Conservation (phyloP, 2,797 vertebrate genomes). For the Pangasius krempfi region DNA sequence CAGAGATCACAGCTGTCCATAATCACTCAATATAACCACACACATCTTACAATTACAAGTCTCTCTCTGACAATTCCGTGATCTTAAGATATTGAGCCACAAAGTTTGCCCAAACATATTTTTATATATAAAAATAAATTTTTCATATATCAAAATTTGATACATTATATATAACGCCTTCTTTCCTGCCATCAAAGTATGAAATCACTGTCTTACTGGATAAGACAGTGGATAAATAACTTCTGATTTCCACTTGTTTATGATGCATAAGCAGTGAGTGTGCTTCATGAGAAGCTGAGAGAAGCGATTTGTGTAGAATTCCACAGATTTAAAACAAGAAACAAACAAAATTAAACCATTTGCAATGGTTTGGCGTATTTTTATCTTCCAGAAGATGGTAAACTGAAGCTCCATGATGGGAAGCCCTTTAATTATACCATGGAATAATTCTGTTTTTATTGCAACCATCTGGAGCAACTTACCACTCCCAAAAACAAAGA, state of each 20-base stretch:
- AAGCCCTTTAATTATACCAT: conserved; percentile 63
- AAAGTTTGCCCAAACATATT: background rate
- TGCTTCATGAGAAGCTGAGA: background rate
- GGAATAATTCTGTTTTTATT: conserved; percentile 63
- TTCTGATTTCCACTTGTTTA: background rate
- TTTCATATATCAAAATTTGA: too few relatives aligned
- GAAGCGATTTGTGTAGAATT: background rate
- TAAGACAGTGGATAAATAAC: background rate
- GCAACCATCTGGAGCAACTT: conserved; percentile 55
- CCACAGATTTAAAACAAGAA: conserved; percentile 11
- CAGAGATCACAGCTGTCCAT: conserved; percentile 23
- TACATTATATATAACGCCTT: too few relatives aligned
- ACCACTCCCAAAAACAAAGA: conserved; percentile 57
- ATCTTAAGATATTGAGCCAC: background rate
- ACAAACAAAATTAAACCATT: conserved; percentile 37
- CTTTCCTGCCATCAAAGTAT: background rate
- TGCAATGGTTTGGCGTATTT: conserved; percentile 57
- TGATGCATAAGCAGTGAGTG: background rate
- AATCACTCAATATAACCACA: conserved; percentile 3
- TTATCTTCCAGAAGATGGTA: conserved; percentile 47
- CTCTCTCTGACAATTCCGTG: background rate
- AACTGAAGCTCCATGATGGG: conserved; percentile 40
- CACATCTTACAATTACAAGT: background rate
- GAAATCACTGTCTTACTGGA: background rate
- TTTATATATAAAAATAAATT: too few relatives aligned